Evolutionary conservation across 2,888 invertebrate genomes (phyloP), one percentile per base, ranked within the genome.

Genomic region (Synanthedon andrenaeformis): DNA sequence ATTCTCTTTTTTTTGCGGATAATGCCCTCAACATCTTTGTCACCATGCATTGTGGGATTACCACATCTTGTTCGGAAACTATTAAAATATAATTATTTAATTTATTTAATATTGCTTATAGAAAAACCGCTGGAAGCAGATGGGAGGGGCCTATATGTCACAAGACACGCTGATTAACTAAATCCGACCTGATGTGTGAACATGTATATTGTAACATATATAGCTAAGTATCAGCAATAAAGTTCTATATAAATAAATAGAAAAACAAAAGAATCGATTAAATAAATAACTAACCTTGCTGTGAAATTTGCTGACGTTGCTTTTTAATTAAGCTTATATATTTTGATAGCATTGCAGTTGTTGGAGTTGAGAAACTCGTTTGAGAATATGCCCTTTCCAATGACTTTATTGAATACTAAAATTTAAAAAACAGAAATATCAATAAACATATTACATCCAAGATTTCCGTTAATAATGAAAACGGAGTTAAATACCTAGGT

Each of bases 1-100:
- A 83, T 57, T 86, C 86, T 52, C 83, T 73, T 62, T 74, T 83
- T 60, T 79, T 85, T 5, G 77, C 72, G 1, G 79, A 71, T 52
- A 83, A 60, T 3, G 57, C 19, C 51, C 83, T 67, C 60, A 72
- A 57, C 13, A 77, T 63, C 65, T 82, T 86, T 4, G 69, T 58
- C 10, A 79, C 17, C 23, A 80, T 58, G 50, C 63, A 70, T 41
- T 78, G 76, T 5, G 83, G 80, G 57, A 81, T 54, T 1, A 54
- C 49, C 3, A 65, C 52, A 4, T 76, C 74, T 62, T 76, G 79
- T 42, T 75, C 83, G 81, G 66, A 1, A 59, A 59, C 56, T 42
- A 55, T 50, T 45, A 45, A 13, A 19, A 49, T 13, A 45, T 52
- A 51, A 52, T 51, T 55, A 56, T 52, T 50, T 8, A 35, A 4